Conservation (phyloP, 2,797 vertebrate species). For the Philypnodon macrostomus region DNA sequence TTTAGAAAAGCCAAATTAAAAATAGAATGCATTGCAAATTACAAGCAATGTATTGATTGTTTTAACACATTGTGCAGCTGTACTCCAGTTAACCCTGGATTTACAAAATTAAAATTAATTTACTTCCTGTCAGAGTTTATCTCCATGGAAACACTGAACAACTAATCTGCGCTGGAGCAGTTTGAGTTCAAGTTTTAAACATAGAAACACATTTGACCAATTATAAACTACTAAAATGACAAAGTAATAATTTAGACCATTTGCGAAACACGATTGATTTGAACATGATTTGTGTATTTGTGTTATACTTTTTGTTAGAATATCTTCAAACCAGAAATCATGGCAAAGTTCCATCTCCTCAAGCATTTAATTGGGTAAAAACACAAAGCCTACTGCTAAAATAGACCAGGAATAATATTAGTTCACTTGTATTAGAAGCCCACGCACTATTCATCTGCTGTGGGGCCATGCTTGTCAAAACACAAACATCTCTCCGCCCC, state of each 20-base stretch:
- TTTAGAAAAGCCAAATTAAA: no score
- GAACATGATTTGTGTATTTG: no score
- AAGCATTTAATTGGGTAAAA: constrained; percentile 9
- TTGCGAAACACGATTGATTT: no score
- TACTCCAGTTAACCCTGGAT: no score
- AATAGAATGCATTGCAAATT: neutral
- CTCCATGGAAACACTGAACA: neutral
- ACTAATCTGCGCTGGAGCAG: no score
- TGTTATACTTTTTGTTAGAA: no score
- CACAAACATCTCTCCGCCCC: constrained; percentile 20
- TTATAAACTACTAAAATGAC: neutral
- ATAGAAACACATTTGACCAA: constrained; percentile 2
- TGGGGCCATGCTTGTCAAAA: constrained; percentile 32
- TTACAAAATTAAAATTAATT: neutral
- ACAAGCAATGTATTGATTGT: no score
- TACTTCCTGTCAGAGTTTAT: neutral
- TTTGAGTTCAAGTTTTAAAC: neutral
- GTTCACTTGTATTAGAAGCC: constrained; percentile 28
- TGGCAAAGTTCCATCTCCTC: constrained; percentile 21
- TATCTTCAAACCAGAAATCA: constrained; percentile 3
- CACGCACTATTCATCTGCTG: constrained; percentile 25
- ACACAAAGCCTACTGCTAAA: constrained; percentile 4
- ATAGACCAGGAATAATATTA: constrained; percentile 22
- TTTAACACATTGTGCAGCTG: no score
- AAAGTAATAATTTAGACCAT: neutral